Conservation (phyloP, 2,888 invertebrate genomes). For the Patella depressa region DNA sequence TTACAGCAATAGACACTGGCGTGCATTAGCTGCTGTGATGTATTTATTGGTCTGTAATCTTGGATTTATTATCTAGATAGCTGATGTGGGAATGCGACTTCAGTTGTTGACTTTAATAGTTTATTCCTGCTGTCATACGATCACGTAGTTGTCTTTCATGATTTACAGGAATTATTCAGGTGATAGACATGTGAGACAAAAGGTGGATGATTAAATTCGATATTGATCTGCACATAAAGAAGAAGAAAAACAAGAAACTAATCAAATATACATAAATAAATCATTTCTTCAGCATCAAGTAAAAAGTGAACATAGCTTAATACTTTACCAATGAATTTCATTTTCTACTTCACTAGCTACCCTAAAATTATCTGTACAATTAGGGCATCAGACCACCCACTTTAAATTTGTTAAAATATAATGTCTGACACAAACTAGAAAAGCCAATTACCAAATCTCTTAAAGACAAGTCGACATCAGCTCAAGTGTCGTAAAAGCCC, state of each 20-base stretch:
- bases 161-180: too few relatives aligned
- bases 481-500: neutral
- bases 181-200: neutral
- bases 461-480: neutral
- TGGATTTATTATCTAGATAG: conserved; percentile 7
- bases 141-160: too few relatives aligned
- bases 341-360: neutral
- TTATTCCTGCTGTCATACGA: neutral
- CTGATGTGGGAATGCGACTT: neutral
- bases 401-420: neutral
- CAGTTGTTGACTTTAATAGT: conserved; percentile 3
- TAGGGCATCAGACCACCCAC: neutral
- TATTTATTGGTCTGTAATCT: conserved; percentile 5
- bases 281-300: conserved; percentile 7
- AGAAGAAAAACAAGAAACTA: conserved; percentile 3
- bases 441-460: conserved; percentile 9
- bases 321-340: neutral
- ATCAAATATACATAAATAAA: conserved; percentile 9
- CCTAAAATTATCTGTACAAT: neutral
- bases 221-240: neutral
- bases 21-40: neutral
- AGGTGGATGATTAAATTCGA: neutral
- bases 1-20: neutral
- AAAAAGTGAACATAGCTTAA: neutral
- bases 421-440: conserved; percentile 7